Conservation (phyloP, 2,797 vertebrate species). For the Poecilia velifera region DNA sequence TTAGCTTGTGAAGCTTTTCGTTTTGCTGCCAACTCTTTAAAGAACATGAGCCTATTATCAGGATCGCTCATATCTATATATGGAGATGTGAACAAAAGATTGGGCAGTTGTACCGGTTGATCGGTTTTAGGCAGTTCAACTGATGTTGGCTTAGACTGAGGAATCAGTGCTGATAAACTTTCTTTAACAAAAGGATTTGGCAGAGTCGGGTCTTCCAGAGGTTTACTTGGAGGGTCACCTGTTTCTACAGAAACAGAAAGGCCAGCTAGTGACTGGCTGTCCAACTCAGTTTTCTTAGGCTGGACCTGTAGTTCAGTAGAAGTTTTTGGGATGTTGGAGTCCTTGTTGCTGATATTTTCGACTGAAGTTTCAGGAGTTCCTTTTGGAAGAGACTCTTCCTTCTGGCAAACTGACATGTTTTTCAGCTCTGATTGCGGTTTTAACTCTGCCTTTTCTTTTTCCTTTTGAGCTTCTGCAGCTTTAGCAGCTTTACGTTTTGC, state of each 20-base stretch:
- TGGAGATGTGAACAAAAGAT: slow-evolving; percentile 16
- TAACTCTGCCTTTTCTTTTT: slow-evolving; percentile 28
- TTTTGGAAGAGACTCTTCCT: slow-evolving; percentile 29
- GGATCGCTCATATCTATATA: slow-evolving; percentile 79
- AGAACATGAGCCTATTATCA: slow-evolving; percentile 74
- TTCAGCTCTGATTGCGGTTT: slow-evolving; percentile 39
- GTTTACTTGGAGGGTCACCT: slow-evolving; percentile 11
- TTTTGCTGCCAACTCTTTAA: slow-evolving; percentile 81
- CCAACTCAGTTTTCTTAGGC: slow-evolving; percentile 49
- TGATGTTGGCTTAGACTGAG: slow-evolving; percentile 29
- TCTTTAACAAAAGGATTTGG: slow-evolving; percentile 53
- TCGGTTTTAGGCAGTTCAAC: slow-evolving; percentile 34
- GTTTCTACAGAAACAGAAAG: slow-evolving; percentile 51
- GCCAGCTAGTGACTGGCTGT: slow-evolving; percentile 1
- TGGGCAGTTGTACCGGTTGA: slow-evolving; percentile 20
- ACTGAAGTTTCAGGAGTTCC: slow-evolving; percentile 16
- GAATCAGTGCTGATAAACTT: slow-evolving; percentile 24
- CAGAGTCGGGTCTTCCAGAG: slow-evolving; percentile 12
- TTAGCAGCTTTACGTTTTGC: slow-evolving; percentile 76
- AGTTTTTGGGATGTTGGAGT: slow-evolving; percentile 4
- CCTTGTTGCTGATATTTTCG: slow-evolving; percentile 19
- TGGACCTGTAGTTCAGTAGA: slow-evolving; percentile 36
- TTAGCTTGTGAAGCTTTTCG: slow-evolving; percentile 69
- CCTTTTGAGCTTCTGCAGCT: slow-evolving; percentile 56
- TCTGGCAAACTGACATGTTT: slow-evolving; percentile 27